Evolutionary conservation across 2,888 invertebrate species (phyloP), one percentile per base, ranked within the genome.

Genomic region (Monoplex corrugatus): DNA sequence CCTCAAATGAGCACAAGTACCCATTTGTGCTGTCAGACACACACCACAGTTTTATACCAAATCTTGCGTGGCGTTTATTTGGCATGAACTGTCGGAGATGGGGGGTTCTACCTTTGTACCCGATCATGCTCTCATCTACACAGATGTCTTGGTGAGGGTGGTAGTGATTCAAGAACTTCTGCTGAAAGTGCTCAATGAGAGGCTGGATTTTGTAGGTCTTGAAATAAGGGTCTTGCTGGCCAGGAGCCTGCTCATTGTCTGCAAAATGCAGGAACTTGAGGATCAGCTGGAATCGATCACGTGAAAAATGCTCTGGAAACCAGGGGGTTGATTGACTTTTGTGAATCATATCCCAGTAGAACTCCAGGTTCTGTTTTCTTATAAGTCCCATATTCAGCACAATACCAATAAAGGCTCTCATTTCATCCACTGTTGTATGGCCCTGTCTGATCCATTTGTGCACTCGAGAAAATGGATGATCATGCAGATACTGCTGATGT

Each of bases 181-280:
- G 28, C 2, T 43, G 23, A 44, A 82, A 57, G 35, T 88, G 88
- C 19, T 88, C 50, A 63, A 88, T 68, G 6, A 88, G 38, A 13
- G 40, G 3, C 45, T 88, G 35, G 6, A 88, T 38, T 32, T 88
- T 88, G 40, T 83, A 88, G 16, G 43, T 2, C 35, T 83, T 57
- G 82, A 40, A 35, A 28, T 45, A 1, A n/a, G 88, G 63, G 57
- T 78, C 44, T 1, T 32, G 6, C 5, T 5, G 44, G 28, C 2
- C 32, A 28, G 82, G 82, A 13, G 23, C 2, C 28, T 40, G 10
- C 6, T 40, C 32, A 8, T 57, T 40, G 63, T 88, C 68, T 10
- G 38, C 32, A 28, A 88, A 82, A 68, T 88, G 88, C 28, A 88
- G 83, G 38, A 88, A 88, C 44, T 88, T 88, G 19, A 88, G 82